Percentiles rank a stretch among this genome's conserved stretches.
These are phyloP conservation scores for Caenorhabditis afra DNA, from an alignment of 2,888 invertebrate species.

Conservation along the genomic window DNA sequence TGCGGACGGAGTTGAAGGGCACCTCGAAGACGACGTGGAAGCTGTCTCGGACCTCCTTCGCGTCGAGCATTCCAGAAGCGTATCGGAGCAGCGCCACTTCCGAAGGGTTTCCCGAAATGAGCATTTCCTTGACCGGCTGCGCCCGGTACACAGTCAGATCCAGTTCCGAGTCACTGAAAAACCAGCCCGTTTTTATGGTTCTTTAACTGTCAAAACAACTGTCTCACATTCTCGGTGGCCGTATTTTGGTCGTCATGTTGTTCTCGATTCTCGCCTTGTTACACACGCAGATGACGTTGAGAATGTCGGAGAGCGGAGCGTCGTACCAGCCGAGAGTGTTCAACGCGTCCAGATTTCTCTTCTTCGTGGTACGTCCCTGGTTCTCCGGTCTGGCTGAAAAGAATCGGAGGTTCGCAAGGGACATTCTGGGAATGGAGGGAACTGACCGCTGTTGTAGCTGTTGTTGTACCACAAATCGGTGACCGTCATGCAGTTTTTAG, in stretches of 20 bases:
- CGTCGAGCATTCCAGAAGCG: constrained; percentile 61
- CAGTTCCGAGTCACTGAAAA: constrained; percentile 61
- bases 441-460: constrained; percentile 61
- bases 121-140: constrained; percentile 57
- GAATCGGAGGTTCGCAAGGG: too few relatives aligned
- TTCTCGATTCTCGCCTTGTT: constrained; percentile 67
- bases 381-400: constrained; percentile 62
- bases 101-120: constrained; percentile 66
- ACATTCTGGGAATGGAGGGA: too few relatives aligned
- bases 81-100: constrained; percentile 68
- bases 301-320: constrained; percentile 64
- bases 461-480: constrained; percentile 70
- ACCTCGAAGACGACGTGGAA: constrained; percentile 72
- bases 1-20: constrained; percentile 75
- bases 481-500: constrained; percentile 70
- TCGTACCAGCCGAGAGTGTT: constrained; percentile 59
- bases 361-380: constrained; percentile 60
- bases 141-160: constrained; percentile 58
- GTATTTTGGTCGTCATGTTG: constrained; percentile 48
- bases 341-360: constrained; percentile 51
- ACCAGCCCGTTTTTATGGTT: background rate
- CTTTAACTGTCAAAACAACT: background rate
- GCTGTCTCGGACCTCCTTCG: constrained; percentile 54
- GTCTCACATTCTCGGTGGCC: constrained; percentile 55
- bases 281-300: constrained; percentile 68